Conservation (phyloP, 2,113 vertebrate genomes). For the Nycticorax nycticorax region DNA sequence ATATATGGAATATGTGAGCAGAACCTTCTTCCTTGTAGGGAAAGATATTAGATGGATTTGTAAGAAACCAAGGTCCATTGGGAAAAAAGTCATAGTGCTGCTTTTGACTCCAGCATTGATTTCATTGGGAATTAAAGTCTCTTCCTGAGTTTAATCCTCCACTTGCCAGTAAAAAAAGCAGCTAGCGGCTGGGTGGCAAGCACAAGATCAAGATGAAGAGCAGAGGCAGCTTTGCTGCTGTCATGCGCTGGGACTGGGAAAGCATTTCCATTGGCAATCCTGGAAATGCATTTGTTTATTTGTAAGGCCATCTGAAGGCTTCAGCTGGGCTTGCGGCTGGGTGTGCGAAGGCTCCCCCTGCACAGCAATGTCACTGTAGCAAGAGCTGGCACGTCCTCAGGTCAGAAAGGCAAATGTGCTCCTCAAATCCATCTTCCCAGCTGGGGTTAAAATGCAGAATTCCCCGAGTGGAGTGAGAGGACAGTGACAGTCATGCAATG, state of each 20-base stretch:
- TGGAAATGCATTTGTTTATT: slow-evolving; percentile 13
- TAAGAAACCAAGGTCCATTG: not conserved
- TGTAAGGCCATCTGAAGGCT: not conserved
- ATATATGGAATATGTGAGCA: not conserved
- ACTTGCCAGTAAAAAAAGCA: not conserved
- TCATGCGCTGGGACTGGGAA: not conserved
- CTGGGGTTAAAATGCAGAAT: not conserved
- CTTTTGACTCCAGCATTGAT: not conserved
- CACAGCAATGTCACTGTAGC: not conserved
- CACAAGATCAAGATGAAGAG: not conserved
- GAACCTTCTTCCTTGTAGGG: not conserved
- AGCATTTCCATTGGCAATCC: not conserved
- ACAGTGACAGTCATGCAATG: not conserved
- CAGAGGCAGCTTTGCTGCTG: not conserved
- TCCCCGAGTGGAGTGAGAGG: not conserved
- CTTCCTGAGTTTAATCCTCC: not conserved
- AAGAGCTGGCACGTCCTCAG: not conserved
- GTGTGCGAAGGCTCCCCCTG: not conserved
- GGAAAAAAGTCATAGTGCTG: not conserved
- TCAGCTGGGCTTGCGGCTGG: not conserved
- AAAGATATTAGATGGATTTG: not conserved
- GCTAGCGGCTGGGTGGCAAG: not conserved
- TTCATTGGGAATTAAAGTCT: not conserved
- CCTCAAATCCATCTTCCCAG: not conserved
- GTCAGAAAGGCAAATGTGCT: not conserved